Conservation (phyloP, 2,888 invertebrate genomes). For the Ophion ventricosus region DNA sequence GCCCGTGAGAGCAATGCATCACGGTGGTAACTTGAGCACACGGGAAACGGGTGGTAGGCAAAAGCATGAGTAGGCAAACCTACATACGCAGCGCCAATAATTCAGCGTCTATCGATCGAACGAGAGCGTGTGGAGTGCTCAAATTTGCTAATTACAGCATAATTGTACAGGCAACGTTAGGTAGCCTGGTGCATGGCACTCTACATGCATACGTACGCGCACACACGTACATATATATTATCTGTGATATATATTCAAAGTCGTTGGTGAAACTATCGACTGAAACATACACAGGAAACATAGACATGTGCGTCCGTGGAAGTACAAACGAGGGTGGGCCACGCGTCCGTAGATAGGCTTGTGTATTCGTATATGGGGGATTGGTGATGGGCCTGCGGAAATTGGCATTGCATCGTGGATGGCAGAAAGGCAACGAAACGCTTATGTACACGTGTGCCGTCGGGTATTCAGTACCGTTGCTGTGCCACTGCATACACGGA, state of each 20-base stretch:
- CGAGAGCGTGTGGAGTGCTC: constrained; percentile 74
- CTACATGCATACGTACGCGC: constrained; percentile 2
- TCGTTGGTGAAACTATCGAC: constrained; percentile 35
- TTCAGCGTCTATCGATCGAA: constrained; percentile 74
- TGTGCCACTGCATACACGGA: constrained; percentile 1
- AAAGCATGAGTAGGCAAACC: constrained; percentile 60
- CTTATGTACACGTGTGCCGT: constrained; percentile 21
- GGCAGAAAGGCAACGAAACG: constrained; percentile 34
- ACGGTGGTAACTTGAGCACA: constrained; percentile 59
- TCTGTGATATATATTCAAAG: constrained; percentile 15
- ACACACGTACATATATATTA: constrained; percentile 2
- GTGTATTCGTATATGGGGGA: background rate
- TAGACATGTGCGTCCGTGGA: background rate
- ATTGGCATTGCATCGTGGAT: constrained; percentile 59
- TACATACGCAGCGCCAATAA: constrained; percentile 75
- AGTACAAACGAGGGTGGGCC: background rate
- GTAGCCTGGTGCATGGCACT: constrained; percentile 61
- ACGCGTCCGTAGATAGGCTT: background rate
- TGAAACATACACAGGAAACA: constrained; percentile 16
- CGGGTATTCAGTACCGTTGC: constrained; percentile 29
- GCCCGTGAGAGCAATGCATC: constrained; percentile 75
- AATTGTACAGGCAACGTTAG: constrained; percentile 80
- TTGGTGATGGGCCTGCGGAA: constrained; percentile 54
- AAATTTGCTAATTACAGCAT: constrained; percentile 82
- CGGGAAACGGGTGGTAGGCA: background rate